A percentile compares a stretch with the other conserved stretches of the same genome.
These are phyloP conservation scores for Ptilonorhynchus violaceus DNA, from an alignment of 2,113 vertebrate genomes.

Conservation along the genomic window DNA sequence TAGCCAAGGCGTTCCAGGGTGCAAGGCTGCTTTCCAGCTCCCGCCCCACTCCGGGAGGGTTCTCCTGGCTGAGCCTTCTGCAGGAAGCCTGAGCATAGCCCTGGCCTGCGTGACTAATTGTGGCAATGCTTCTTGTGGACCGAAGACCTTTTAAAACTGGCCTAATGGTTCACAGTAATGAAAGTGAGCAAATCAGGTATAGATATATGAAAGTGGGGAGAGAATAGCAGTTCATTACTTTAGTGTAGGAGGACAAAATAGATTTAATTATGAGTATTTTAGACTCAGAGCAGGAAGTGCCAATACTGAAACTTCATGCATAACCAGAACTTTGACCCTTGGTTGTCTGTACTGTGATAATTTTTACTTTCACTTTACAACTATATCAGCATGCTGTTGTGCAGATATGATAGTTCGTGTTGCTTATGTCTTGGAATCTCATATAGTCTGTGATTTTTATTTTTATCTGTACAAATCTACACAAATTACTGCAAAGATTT, in stretches of 20 bases:
- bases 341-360: not conserved
- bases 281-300: not conserved
- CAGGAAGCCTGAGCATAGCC: not conserved
- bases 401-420: not conserved
- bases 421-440: not conserved
- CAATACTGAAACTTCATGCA: not conserved
- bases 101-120: not conserved
- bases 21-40: rapidly evolving
- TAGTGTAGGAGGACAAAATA: not conserved
- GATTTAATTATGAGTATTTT: not conserved
- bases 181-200: not conserved
- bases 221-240: not conserved
- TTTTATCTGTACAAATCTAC: not conserved
- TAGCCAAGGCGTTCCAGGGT: rapidly evolving
- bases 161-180: not conserved
- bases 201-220: not conserved
- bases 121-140: not conserved
- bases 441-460: not conserved
- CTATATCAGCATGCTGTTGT: not conserved
- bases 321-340: conserved; percentile 47
- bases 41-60: rapidly evolving
- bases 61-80: not conserved
- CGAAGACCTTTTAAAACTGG: not conserved
- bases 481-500: not conserved
- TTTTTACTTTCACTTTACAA: not conserved